Evolutionary conservation across 2,113 vertebrate species (phyloP).

Genomic region (Crocuta crocuta): DNA sequence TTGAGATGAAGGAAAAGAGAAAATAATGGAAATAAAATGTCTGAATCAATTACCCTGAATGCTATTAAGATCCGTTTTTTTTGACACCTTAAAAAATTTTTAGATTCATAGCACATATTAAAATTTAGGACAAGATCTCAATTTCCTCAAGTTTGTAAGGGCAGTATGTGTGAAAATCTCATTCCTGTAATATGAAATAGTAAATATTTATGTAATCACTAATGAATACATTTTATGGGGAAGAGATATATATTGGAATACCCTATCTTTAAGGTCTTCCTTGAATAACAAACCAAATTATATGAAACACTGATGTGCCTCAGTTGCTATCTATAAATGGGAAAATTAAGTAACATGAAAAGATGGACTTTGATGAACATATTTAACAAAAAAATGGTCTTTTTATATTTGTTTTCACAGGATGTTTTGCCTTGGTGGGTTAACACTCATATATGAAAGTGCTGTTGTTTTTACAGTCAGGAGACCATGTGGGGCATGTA

Average conservation of each 20-base stretch:
- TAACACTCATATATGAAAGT: constrained; percentile 52
- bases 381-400: not conserved
- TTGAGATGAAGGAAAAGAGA: constrained; percentile 85
- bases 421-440: constrained; percentile 24
- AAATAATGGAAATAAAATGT: constrained; percentile 87
- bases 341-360: constrained; percentile 22
- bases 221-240: constrained; percentile 7
- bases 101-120: constrained; percentile 47
- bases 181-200: not conserved
- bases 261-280: constrained; percentile 6
- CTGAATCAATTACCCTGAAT: constrained; percentile 81
- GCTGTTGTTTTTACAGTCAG: constrained; percentile 26
- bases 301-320: not conserved
- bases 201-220: constrained; percentile 29
- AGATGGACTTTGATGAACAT: not conserved
- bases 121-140: constrained; percentile 46
- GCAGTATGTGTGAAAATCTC: not conserved
- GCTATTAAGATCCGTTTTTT: constrained; percentile 52
- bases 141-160: not conserved
- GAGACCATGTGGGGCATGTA: not conserved
- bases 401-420: constrained; percentile 38
- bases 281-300: constrained; percentile 41
- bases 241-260: not conserved
- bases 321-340: constrained; percentile 24
- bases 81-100: constrained; percentile 18